Evolutionary conservation across 2,113 vertebrate species (phyloP), one percentile per base, ranked within the genome.

Genomic region (Gallinago media): DNA sequence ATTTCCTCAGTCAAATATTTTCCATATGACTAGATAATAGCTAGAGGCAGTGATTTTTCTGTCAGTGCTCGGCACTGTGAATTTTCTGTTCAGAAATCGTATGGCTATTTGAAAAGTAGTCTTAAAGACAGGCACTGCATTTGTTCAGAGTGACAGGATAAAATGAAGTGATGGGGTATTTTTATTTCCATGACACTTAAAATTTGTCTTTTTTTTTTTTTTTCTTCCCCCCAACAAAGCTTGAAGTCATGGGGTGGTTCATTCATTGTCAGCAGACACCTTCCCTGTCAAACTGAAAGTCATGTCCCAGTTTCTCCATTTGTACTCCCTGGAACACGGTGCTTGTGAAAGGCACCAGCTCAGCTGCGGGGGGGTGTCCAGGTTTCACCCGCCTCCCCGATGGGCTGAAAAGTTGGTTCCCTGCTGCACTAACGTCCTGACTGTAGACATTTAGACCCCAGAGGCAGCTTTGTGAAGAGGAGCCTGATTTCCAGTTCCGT

Each of bases 1-100:
- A 56, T 78, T 94, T 94, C 84, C 70, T 96, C 22, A 3, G 72
- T 92, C 42, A 79, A 85, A 73, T 89, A 92, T 75, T 95, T 96
- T 92, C 89, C 77, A n/a, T 96, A 44, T 73, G 87, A 97, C 91
- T 78, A 49, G 65, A 29, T 44, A 82, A 68, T 23, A 81, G 70
- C 89, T 68, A 46, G 26, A 61, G 58, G 84, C 49, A 75, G 91
- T 78, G 76, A 68, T 82, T 91, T 96, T 75, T 92, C 76, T 96
- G 84, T 89, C 89, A 66, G 47, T n/a, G 77, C 62, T 92, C 0
- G 1, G 66, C 80, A 56, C 52, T 54, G 71, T 52, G 59, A 46
- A 9, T 42, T 84, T 72, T 50, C 70, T 94, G 66, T 84, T 92
- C 89, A 61, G 74, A 72, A 84, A 72, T 94, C 1, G 0, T 79